These are phyloP conservation scores for Cottus gobio DNA, from an alignment of 2,113 vertebrate species.

Conservation along the genomic window DNA sequence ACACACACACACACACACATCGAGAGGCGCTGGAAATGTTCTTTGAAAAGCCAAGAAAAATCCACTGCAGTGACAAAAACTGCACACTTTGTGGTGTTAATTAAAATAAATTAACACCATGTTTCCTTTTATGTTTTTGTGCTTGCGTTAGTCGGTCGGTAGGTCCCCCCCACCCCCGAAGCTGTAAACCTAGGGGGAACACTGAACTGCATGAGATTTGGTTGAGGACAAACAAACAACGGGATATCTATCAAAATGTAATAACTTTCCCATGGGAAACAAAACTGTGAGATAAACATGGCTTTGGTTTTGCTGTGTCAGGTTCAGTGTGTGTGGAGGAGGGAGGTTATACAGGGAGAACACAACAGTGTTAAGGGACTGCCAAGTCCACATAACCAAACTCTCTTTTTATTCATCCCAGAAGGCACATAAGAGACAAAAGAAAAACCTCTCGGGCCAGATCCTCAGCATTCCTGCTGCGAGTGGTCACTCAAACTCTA, in stretches of 20 bases:
- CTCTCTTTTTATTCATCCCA: slow-evolving; percentile 39
- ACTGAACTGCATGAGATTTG: neutral
- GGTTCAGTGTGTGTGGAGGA: neutral
- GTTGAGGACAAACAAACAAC: slow-evolving; percentile 13
- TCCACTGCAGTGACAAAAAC: no score
- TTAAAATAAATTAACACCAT: no score
- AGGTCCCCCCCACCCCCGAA: no score
- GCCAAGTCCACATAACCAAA: slow-evolving; percentile 38
- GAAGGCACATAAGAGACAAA: slow-evolving; percentile 47
- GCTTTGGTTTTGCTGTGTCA: slow-evolving; percentile 35
- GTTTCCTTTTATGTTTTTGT: no score
- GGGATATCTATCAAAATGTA: neutral
- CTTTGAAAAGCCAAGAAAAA: no score
- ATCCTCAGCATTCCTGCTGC: slow-evolving; percentile 63
- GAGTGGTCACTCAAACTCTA: slow-evolving; percentile 6
- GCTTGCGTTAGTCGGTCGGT: no score
- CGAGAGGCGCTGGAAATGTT: no score
- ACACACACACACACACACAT: no score
- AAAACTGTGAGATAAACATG: slow-evolving; percentile 9
- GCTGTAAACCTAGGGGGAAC: no score
- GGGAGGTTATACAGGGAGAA: neutral
- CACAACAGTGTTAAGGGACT: neutral
- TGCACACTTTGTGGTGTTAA: no score
- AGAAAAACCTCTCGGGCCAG: slow-evolving; percentile 52
- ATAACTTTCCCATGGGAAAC: neutral